Evolutionary conservation across 2,113 vertebrate species (phyloP), one percentile per base, ranked within the genome.

Genomic region (Laterallus jamaicensis): DNA sequence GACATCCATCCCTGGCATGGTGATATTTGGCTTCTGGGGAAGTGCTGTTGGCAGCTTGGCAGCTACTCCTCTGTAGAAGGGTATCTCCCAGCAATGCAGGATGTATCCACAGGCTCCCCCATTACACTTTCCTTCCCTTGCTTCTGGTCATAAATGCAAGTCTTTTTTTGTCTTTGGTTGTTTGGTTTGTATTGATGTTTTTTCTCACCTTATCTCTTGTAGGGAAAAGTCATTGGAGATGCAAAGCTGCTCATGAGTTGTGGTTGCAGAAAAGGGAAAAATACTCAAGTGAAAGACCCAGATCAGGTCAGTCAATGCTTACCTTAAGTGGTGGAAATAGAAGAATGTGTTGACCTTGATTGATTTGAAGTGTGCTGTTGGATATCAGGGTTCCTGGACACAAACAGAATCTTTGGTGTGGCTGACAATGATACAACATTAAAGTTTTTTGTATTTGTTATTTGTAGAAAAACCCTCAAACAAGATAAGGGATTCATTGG

Each of bases 181-280:
- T 92, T 90, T 21, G 9, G 32, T 54, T 14, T 86, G 31, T 76
- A 9, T 29, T 89, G 25, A 92, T 69, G 17, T 54, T 96, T 94
- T 19, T 86, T 92, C 62, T 86, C 88, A 21, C 62, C 15, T 96
- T 94, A 13, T 95, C 52, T 95, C 39, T 96, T 94, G 13, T 39
- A 93, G 95, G 94, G 96, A 92, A 96, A 95, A 96, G 93, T 94
- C 85, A 94, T 82, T 92, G 93, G 92, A 90, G 96, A 96, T 83
- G 68, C 90, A 78, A 97, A 97, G 86, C 95, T 93, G 49, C 88
- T 96, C 77, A 95, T 96, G 95, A 93, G 92, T 75, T 97, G 93
- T 92, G 96, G 95, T 44, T 95, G 96, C 95, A 96, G 92, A 93
- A 93, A 95, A 92, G 90, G 93, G 77, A 96, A 96, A 92, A 97